These are phyloP conservation scores for Passer domesticus DNA, from an alignment of 2,113 vertebrate species.

Conservation along the genomic window DNA sequence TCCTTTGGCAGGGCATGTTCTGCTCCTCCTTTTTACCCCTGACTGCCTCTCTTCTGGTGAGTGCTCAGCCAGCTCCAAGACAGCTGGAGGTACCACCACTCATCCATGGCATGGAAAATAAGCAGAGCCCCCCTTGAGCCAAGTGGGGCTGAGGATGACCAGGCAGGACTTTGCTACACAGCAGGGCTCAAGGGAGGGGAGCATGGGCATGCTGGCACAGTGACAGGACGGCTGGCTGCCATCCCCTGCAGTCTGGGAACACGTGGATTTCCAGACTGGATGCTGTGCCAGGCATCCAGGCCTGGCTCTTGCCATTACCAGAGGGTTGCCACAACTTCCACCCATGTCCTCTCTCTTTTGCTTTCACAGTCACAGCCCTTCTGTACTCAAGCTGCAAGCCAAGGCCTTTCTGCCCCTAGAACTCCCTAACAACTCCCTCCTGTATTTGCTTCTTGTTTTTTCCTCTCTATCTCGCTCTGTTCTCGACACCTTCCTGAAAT, in stretches of 20 bases:
- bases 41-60: not conserved
- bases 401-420: not conserved
- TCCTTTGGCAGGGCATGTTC: not conserved
- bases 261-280: not conserved
- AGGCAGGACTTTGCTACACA: not conserved
- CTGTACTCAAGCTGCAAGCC: not conserved
- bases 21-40: not conserved
- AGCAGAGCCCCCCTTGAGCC: not conserved
- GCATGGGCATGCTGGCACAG: rapidly evolving
- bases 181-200: not conserved
- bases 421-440: not conserved
- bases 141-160: not conserved
- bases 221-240: not conserved
- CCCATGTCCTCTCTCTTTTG: not conserved
- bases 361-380: not conserved
- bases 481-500: not conserved
- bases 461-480: not conserved
- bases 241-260: not conserved
- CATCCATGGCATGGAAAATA: not conserved
- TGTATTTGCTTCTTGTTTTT: not conserved
- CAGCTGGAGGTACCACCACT: not conserved
- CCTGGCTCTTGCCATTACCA: not conserved
- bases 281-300: not conserved
- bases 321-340: not conserved
- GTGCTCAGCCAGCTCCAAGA: not conserved